A percentile compares a stretch with the other conserved stretches of the same genome.
phyloP scores from a whole-genome alignment of 2,113 vertebrate species.

The Merops nubicus region DNA sequence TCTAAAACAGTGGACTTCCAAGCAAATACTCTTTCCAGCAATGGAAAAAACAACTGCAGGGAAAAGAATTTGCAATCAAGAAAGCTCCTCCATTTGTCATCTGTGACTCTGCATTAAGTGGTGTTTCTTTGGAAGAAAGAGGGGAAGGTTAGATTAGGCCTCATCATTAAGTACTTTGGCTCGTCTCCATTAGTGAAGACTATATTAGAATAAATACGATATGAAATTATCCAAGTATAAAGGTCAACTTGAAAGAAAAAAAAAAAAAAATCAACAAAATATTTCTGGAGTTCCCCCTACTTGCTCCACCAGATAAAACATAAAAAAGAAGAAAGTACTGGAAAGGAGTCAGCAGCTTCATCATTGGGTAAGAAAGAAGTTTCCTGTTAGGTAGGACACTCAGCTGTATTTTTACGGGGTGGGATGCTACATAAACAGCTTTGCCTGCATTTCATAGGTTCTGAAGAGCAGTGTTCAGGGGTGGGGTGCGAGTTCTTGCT shows the following conservation, averaged over 20 bases:
- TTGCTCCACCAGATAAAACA: accelerated
- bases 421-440: neutral
- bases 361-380: neutral
- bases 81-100: neutral
- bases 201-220: neutral
- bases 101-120: neutral
- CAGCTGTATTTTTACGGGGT: neutral
- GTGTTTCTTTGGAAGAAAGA: neutral
- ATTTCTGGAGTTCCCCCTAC: neutral
- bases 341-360: neutral
- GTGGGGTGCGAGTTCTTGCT: neutral
- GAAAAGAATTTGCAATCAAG: neutral
- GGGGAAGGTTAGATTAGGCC: neutral
- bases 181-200: neutral
- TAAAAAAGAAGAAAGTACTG: neutral
- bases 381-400: neutral
- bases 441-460: neutral
- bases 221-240: neutral
- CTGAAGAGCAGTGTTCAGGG: neutral
- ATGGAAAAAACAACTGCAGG: neutral
- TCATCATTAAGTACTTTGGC: neutral
- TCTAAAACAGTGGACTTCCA: neutral
- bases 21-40: neutral
- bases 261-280: neutral
- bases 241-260: neutral